Evolutionary conservation across 2,113 vertebrate species (phyloP).

Genomic region (Octodon degus): DNA sequence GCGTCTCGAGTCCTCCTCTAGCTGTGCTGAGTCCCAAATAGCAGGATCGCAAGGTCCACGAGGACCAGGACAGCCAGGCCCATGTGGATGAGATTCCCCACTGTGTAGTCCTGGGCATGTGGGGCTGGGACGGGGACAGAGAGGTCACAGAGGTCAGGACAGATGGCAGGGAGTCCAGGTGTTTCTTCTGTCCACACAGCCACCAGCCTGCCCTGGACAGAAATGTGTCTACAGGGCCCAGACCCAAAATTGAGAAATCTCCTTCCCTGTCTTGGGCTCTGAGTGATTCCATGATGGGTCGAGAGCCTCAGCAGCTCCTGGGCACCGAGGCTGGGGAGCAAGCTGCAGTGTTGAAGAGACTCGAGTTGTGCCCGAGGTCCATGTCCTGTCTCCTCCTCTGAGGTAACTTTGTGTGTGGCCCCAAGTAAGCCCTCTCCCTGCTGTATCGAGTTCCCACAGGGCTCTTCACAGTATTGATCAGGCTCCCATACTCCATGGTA

Average conservation of each 20-base stretch:
- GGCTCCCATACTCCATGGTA: no score
- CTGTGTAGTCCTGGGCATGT: rapidly evolving
- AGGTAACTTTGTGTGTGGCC: no score
- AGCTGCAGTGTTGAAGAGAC: neutral
- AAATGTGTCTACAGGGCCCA: rapidly evolving
- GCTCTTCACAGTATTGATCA: no score
- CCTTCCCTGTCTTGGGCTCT: neutral
- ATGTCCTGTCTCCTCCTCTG: neutral
- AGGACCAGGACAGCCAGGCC: neutral
- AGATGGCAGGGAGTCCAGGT: no score
- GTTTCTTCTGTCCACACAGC: no score
- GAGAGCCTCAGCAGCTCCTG: neutral
- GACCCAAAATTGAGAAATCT: no score
- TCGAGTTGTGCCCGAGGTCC: neutral
- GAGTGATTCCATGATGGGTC: neutral
- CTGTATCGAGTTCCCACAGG: neutral
- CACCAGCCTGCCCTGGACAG: rapidly evolving
- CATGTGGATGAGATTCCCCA: neutral
- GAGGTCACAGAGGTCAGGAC: neutral
- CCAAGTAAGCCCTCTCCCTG: no score
- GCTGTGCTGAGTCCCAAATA: rapidly evolving
- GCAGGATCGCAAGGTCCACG: neutral
- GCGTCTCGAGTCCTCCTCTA: no score
- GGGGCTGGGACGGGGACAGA: neutral
- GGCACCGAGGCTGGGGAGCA: neutral